phyloP scores from a whole-genome alignment of 2,113 vertebrate genomes.

The Rissa tridactyla region DNA sequence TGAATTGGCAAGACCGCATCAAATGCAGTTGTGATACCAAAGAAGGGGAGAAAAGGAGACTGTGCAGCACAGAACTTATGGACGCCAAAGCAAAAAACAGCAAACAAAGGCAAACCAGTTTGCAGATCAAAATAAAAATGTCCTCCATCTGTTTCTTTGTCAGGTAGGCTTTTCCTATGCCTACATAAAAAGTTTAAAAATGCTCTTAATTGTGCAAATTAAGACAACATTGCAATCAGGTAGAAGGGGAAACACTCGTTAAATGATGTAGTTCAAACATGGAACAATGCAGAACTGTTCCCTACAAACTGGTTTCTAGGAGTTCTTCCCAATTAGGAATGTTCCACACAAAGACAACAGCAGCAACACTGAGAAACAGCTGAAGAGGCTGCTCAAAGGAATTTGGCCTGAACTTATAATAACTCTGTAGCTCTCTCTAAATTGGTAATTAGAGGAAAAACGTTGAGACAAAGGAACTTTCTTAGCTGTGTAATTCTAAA shows the following conservation, averaged over 20 bases:
- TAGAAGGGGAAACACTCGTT: background rate
- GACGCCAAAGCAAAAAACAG: background rate
- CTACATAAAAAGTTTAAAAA: background rate
- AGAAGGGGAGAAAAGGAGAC: background rate
- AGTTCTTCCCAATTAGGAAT: slow-evolving; percentile 8
- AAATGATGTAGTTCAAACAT: background rate
- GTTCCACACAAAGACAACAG: background rate
- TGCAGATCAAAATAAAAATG: background rate
- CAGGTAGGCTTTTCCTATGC: background rate
- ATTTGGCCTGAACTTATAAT: background rate
- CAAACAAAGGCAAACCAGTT: background rate
- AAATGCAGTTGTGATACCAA: background rate
- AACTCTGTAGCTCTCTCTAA: background rate
- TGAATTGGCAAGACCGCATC: background rate
- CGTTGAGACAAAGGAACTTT: background rate
- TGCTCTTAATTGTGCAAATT: background rate
- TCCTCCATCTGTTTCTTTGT: background rate
- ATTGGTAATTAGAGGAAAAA: slow-evolving; percentile 22
- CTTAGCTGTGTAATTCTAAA: background rate
- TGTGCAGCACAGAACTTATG: background rate
- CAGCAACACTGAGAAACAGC: background rate
- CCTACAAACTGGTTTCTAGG: background rate
- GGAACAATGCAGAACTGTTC: slow-evolving; percentile 16
- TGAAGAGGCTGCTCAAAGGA: background rate
- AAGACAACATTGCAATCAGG: background rate